Evolutionary conservation across 2,888 invertebrate species (phyloP), one percentile per base, ranked within the genome.

Genomic region (Hyposoter didymator): DNA sequence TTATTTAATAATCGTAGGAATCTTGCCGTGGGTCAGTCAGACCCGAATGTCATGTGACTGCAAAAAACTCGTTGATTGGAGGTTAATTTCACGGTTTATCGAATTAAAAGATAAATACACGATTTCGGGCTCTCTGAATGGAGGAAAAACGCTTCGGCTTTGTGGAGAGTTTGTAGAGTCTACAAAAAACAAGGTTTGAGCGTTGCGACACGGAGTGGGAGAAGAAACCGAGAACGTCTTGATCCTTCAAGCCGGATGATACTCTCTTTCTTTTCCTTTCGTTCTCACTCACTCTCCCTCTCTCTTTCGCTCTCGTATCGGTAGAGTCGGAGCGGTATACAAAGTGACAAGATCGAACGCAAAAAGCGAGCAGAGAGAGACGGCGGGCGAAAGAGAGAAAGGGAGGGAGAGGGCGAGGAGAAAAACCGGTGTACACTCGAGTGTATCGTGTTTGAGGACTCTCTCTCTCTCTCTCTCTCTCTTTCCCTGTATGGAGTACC

Each of bases 391-490:
- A 14, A 14, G 59, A 14, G 59, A 14, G 28, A 59, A 22, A 59
- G 28, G 22, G 12, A 22, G 69, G 69, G 69, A 19, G 14, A 47
- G 22, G 45, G 43, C 6, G 69, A 45, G 45, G 19, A 67, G 67
- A 45, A 22, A 22, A 45, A 69, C 22, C 66, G 66, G 66, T 39
- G 35, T 35, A 66, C 14, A 19, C 52, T 52, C 73, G 73, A 35
- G 55, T 22, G 22, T 73, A 52, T 22, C 55, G 14, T 19, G 55
- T 39, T 69, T 10, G 35, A 28, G 43, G 59, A 49, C 45, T 55
- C 35, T 69, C 70, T 28, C 78, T 78, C 47, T 78, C 67, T 70
- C 67, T 78, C 78, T 78, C 32, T 69, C 28, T 47, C 45, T 35
- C 78, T 64, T 45, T 62, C 47, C 10, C 66, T 35, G 32, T 28